These are phyloP conservation scores for Nannobrachium achirus DNA, from an alignment of 2,113 vertebrate genomes.

Conservation along the genomic window DNA sequence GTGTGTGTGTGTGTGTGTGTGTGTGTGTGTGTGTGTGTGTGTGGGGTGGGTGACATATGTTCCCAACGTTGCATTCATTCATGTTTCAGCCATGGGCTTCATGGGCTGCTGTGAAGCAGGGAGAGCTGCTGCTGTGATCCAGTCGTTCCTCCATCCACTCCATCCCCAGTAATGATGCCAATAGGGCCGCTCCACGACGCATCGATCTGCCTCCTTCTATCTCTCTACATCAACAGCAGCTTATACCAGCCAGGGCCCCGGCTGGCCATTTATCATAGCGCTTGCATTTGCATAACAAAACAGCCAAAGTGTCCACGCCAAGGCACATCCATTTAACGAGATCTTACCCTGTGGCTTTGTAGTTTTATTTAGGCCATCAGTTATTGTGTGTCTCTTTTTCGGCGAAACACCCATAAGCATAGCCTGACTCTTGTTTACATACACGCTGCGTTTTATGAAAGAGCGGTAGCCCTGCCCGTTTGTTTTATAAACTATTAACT, in stretches of 20 bases:
- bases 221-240: conserved; percentile 38
- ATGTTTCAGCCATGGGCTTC: conserved; percentile 30
- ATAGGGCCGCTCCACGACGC: conserved; percentile 57
- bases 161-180: conserved; percentile 67
- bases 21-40: too few relatives aligned
- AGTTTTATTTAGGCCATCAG: background rate
- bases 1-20: too few relatives aligned
- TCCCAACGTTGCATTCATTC: conserved; percentile 13
- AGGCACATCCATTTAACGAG: conserved; percentile 21
- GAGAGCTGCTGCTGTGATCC: conserved; percentile 59
- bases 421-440: conserved; percentile 22
- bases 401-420: background rate
- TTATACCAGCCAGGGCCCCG: conserved; percentile 15
- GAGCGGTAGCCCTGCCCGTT: background rate
- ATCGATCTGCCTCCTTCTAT: conserved; percentile 51
- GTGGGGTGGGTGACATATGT: conserved; percentile 15
- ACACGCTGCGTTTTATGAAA: conserved; percentile 13
- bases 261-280: background rate
- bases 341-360: background rate
- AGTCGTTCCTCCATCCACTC: conserved; percentile 56
- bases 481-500: conserved; percentile 24
- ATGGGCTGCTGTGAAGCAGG: too few relatives aligned
- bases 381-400: background rate
- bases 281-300: conserved; percentile 3
- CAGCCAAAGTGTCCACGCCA: conserved; percentile 50